A percentile compares a stretch with the other conserved stretches of the same genome.
Conservation (phyloP, 1,140 invertebrate genomes). For the Ostrea denselamellosa region DNA sequence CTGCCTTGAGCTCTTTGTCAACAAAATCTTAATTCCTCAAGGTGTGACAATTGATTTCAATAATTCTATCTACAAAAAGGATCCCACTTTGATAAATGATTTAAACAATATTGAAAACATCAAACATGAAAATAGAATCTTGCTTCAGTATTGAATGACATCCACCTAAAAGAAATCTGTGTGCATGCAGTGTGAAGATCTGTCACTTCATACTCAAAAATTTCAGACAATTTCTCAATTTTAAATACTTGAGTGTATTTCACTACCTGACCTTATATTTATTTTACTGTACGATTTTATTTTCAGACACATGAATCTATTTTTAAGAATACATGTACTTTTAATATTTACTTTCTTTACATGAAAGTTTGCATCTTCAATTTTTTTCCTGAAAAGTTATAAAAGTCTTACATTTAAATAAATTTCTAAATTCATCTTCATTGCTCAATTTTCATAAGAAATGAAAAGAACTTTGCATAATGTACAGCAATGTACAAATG, state of each 20-base stretch:
- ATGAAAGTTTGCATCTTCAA: too few species aligned
- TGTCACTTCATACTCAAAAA: constrained; percentile 19
- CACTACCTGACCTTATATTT: not conserved
- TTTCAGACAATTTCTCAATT: not conserved
- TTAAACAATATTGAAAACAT: constrained; percentile 34
- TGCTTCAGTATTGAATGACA: constrained; percentile 10
- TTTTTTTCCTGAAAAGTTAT: too few species aligned
- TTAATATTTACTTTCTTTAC: not conserved
- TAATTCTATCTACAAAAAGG: constrained; percentile 40
- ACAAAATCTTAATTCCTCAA: constrained; percentile 36
- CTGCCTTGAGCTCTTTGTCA: constrained; percentile 45
- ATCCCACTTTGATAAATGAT: constrained; percentile 11
- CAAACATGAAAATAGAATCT: constrained; percentile 7
- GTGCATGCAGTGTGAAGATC: not conserved
- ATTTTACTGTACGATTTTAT: not conserved
- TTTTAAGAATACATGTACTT: not conserved
- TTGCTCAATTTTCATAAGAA: too few species aligned
- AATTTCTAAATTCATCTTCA: too few species aligned
- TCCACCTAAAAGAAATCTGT: not conserved
- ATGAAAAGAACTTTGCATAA: too few species aligned
- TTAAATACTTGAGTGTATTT: constrained; percentile 1
- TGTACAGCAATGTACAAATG: too few species aligned
- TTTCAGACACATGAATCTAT: not conserved
- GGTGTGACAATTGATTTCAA: constrained; percentile 42
- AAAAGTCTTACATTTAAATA: too few species aligned